A percentile compares a stretch with the other conserved stretches of the same genome.
Conservation (phyloP, 1,140 invertebrate genomes). For the Hycleus cichorii region DNA sequence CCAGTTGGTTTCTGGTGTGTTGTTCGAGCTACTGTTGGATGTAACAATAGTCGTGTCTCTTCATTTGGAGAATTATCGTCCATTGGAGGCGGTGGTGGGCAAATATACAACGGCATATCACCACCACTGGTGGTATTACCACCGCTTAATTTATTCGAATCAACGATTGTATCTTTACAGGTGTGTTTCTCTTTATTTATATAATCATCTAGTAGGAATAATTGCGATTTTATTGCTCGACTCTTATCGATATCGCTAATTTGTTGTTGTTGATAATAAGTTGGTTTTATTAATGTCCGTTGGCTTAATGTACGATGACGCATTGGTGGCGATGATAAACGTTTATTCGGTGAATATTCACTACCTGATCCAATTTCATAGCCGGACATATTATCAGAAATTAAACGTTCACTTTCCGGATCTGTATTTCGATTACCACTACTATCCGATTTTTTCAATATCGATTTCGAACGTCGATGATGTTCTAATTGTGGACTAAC, state of each 20-base stretch:
- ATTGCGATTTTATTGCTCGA: slow-evolving; percentile 30
- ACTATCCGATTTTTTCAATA: slow-evolving; percentile 65
- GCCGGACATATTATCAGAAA: slow-evolving; percentile 53
- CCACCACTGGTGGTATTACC: slow-evolving; percentile 26
- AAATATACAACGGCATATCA: slow-evolving; percentile 43
- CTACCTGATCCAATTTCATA: slow-evolving; percentile 33
- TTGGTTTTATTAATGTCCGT: slow-evolving; percentile 41
- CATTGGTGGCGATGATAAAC: slow-evolving; percentile 37
- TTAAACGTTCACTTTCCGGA: slow-evolving; percentile 71
- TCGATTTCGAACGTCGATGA: slow-evolving; percentile 64
- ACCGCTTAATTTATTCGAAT: slow-evolving; percentile 38
- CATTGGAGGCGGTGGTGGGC: slow-evolving; percentile 45
- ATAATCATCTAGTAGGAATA: slow-evolving; percentile 38
- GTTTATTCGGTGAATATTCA: slow-evolving; percentile 43
- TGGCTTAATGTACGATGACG: slow-evolving; percentile 41
- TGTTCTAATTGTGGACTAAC: slow-evolving; percentile 55
- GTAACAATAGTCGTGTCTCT: slow-evolving; percentile 44
- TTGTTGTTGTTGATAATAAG: slow-evolving; percentile 39
- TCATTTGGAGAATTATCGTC: slow-evolving; percentile 48
- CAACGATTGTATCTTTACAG: slow-evolving; percentile 40
- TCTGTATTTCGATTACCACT: slow-evolving; percentile 44
- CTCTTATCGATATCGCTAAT: slow-evolving; percentile 27
- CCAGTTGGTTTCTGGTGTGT: slow-evolving; percentile 19
- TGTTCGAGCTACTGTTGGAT: slow-evolving; percentile 24
- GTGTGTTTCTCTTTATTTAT: slow-evolving; percentile 44